Evolutionary conservation across 2,113 vertebrate species (phyloP).

Genomic region (Psilopsiagon aurifrons): DNA sequence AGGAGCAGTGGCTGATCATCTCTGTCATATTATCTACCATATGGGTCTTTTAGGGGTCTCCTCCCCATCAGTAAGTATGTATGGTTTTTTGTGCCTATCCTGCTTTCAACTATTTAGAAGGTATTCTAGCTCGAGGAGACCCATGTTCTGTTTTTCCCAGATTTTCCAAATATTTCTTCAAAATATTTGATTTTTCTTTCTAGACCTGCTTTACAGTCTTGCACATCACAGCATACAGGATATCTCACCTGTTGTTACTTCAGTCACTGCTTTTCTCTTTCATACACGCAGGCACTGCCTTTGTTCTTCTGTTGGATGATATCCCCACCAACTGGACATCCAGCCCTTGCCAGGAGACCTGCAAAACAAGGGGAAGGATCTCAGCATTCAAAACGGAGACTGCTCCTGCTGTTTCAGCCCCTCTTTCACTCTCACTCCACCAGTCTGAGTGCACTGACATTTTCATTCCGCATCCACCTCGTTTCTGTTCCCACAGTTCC

Average conservation of each 20-base stretch:
- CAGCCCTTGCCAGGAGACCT: not conserved
- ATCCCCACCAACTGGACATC: not conserved
- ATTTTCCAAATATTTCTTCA: not conserved
- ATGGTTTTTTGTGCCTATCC: not conserved
- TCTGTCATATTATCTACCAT: not conserved
- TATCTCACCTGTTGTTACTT: not conserved
- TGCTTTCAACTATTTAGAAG: not conserved
- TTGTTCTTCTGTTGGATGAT: not conserved
- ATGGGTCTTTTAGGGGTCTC: not conserved
- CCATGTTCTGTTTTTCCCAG: not conserved
- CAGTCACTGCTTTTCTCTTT: not conserved
- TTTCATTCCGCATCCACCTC: not conserved
- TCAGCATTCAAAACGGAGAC: not conserved
- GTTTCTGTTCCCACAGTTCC: not conserved
- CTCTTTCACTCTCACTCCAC: not conserved
- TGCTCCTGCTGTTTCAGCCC: not conserved
- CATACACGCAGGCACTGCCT: fast-evolving
- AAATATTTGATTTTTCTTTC: not conserved
- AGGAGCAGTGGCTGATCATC: not conserved
- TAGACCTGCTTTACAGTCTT: not conserved
- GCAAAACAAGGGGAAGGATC: fast-evolving
- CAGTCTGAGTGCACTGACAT: fast-evolving
- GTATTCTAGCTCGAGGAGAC: not conserved
- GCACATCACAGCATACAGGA: not conserved
- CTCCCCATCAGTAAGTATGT: not conserved